Evolutionary conservation across 2,113 vertebrate genomes (phyloP).

Genomic region (Asarcornis scutulata): DNA sequence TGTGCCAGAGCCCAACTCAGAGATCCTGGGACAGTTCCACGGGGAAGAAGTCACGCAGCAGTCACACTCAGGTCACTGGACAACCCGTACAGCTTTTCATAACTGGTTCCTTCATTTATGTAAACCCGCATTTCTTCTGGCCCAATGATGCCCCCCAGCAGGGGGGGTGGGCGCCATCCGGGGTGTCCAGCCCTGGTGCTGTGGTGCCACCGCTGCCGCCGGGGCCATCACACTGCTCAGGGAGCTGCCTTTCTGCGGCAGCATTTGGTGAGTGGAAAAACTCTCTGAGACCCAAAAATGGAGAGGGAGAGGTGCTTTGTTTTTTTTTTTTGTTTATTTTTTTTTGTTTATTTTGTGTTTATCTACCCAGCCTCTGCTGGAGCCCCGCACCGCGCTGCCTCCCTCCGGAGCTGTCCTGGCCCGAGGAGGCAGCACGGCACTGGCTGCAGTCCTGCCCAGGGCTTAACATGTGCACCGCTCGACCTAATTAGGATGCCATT

Average conservation of each 20-base stretch:
- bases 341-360: fast-evolving
- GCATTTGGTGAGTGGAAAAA: not conserved
- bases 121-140: not conserved
- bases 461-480: not conserved
- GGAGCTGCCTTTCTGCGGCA: too few species aligned
- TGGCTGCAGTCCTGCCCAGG: not conserved
- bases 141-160: fast-evolving
- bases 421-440: too few species aligned
- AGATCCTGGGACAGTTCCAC: not conserved
- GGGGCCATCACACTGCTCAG: fast-evolving
- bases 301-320: fast-evolving
- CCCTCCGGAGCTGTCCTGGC: not conserved
- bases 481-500: not conserved
- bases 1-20: fast-evolving
- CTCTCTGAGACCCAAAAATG: not conserved
- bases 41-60: not conserved
- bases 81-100: fast-evolving
- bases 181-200: too few species aligned
- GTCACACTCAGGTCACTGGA: not conserved
- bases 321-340: not conserved
- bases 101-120: not conserved
- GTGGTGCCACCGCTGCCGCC: not conserved
- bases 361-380: not conserved
- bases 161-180: fast-evolving
- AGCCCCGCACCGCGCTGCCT: not conserved